A percentile compares a stretch with the other conserved stretches of the same genome.
Conservation (phyloP, 2,113 vertebrate genomes). For the Eulemur macaco region DNA sequence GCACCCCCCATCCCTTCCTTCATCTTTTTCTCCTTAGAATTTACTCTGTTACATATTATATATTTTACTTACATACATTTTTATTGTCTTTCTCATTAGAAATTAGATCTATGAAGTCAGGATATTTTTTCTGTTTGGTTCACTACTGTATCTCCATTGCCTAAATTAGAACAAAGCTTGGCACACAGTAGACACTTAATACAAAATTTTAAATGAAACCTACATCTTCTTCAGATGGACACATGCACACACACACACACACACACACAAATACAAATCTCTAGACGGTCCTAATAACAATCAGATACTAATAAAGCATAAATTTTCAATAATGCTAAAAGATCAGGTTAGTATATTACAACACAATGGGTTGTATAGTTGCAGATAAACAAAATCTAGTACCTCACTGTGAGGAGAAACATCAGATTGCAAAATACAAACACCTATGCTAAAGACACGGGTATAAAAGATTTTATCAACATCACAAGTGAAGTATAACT, state of each 20-base stretch:
- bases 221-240: neutral
- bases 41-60: neutral
- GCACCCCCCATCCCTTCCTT: neutral
- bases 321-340: slow-evolving; percentile 9
- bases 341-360: neutral
- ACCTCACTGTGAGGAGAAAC: neutral
- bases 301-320: neutral
- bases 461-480: neutral
- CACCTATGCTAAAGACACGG: neutral
- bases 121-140: neutral
- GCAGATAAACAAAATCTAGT: neutral
- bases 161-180: slow-evolving; percentile 18
- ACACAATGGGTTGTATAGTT: neutral
- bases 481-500: neutral
- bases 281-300: neutral
- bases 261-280: neutral
- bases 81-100: neutral
- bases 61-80: neutral
- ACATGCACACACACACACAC: neutral
- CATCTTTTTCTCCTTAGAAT: slow-evolving; percentile 9
- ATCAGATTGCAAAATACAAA: neutral
- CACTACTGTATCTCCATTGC: neutral
- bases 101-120: slow-evolving; percentile 5
- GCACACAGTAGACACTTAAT: neutral
- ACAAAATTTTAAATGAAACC: neutral